These are phyloP conservation scores for Xanthia togata DNA, from an alignment of 2,888 invertebrate genomes.

Conservation along the genomic window DNA sequence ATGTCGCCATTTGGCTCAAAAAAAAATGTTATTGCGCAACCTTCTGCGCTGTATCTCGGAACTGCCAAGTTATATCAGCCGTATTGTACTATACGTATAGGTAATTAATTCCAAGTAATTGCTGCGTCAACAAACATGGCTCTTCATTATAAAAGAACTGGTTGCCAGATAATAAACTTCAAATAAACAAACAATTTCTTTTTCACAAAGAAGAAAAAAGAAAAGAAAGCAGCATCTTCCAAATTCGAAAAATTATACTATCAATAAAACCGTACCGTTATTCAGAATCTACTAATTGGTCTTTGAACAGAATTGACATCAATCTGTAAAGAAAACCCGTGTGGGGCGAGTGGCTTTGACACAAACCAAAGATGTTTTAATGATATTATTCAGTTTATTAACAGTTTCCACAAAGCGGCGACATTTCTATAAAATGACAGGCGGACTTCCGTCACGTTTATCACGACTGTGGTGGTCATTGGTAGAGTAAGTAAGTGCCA, in stretches of 20 bases:
- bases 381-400: slow-evolving; percentile 68
- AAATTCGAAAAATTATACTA: slow-evolving; percentile 18
- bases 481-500: slow-evolving; percentile 50
- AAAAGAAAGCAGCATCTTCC: background rate
- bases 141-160: slow-evolving; percentile 8
- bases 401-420: slow-evolving; percentile 75
- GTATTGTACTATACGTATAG: background rate
- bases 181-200: slow-evolving; percentile 24
- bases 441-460: slow-evolving; percentile 80
- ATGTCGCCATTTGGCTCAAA: too few species aligned
- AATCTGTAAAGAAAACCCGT: slow-evolving; percentile 35
- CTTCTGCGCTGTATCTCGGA: too few species aligned
- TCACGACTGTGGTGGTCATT: slow-evolving; percentile 81
- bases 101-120: slow-evolving; percentile 4
- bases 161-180: slow-evolving; percentile 37
- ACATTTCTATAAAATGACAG: slow-evolving; percentile 77
- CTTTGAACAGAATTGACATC: slow-evolving; percentile 45
- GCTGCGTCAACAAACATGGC: slow-evolving; percentile 17
- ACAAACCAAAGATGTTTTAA: slow-evolving; percentile 60
- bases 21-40: too few species aligned
- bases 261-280: slow-evolving; percentile 45
- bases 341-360: slow-evolving; percentile 46
- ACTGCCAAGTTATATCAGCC: too few species aligned
- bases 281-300: slow-evolving; percentile 50
- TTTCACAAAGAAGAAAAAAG: background rate